Evolutionary conservation across 1,140 invertebrate genomes (phyloP), one percentile per base, ranked within the genome.

Genomic region (Uloborus diversus): DNA sequence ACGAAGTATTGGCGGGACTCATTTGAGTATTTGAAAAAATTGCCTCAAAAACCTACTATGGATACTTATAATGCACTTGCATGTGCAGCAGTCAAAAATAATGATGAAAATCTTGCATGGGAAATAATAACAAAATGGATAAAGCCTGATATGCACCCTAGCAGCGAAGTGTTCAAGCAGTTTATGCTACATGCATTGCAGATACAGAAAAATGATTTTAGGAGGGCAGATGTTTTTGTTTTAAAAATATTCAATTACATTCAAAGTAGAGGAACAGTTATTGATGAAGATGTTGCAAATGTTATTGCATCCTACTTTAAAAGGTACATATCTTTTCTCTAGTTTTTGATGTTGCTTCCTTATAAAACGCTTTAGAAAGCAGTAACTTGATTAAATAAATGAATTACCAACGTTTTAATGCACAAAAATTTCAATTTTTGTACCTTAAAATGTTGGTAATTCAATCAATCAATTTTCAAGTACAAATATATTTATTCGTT

Each of bases 41-140:
- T 71, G 0, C 32, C 53, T 9, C 20, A 25, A 35, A 4, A 33
- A 0, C 33, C 20, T 3, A 42, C 11, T 4, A 28, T 37, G 17
- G 35, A 37, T n/a, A 61, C 61, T 17, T 42, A 47, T 30, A 59
- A 59, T 14, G 4, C 1, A 28, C 3, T 71, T 17, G 56, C 56
- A 3, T 20, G 32, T 42, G 56, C 53, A 28, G 69, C 69, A 0
- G 61, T 71, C 28, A 59, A 23, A 27, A 71, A 71, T 25, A 17
- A 20, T 30, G 25, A 61, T 42, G 56, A 71, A 32, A 13, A 13
- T 23, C 30, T 71, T 13, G 69, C 69, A 30, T 71, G 69, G 69
- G 56, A 71, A 27, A n/a, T 71, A 13, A 3, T 71, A 7, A n/a
- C 53, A 30, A 59, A 30, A 42, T 61, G 53, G 69, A 20, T 59